Conservation (phyloP, 2,888 invertebrate species). For the Ennomos quercinarius region DNA sequence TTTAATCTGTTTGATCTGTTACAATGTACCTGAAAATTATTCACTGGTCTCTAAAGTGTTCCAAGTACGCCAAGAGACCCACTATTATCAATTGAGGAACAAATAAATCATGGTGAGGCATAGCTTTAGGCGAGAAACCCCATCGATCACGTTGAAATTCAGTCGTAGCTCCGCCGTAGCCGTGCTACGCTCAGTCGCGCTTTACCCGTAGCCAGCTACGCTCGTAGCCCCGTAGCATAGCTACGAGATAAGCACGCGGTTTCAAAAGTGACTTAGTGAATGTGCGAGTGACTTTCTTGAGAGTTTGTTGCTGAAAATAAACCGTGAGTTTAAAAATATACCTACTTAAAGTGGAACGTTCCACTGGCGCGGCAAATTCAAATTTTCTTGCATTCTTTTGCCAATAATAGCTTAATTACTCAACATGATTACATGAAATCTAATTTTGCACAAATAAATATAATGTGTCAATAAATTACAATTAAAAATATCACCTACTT, state of each 20-base stretch:
- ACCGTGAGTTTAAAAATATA: slow-evolving; percentile 14
- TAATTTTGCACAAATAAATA: too few species aligned
- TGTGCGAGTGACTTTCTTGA: slow-evolving; percentile 24
- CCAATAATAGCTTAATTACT: too few species aligned
- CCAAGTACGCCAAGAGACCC: slow-evolving; percentile 7
- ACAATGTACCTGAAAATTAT: too few species aligned
- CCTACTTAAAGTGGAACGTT: background rate
- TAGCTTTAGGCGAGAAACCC: slow-evolving; percentile 45
- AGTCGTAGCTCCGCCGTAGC: slow-evolving; percentile 42
- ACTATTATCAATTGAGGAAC: slow-evolving; percentile 33
- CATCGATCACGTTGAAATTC: slow-evolving; percentile 52
- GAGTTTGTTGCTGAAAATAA: slow-evolving; percentile 17
- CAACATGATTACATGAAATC: too few species aligned
- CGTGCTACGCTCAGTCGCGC: slow-evolving; percentile 57
- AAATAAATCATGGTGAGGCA: slow-evolving; percentile 43
- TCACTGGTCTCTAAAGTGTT: background rate
- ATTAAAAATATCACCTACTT: too few species aligned
- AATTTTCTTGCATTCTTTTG: too few species aligned
- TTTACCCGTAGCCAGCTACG: slow-evolving; percentile 67
- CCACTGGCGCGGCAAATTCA: too few species aligned
- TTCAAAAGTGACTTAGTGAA: slow-evolving; percentile 46
- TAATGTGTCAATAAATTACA: too few species aligned
- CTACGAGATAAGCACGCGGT: slow-evolving; percentile 45
- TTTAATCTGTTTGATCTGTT: too few species aligned
- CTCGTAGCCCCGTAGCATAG: slow-evolving; percentile 55